phyloP scores from a whole-genome alignment of 2,797 vertebrate genomes.

The Decapterus maruadsi region DNA sequence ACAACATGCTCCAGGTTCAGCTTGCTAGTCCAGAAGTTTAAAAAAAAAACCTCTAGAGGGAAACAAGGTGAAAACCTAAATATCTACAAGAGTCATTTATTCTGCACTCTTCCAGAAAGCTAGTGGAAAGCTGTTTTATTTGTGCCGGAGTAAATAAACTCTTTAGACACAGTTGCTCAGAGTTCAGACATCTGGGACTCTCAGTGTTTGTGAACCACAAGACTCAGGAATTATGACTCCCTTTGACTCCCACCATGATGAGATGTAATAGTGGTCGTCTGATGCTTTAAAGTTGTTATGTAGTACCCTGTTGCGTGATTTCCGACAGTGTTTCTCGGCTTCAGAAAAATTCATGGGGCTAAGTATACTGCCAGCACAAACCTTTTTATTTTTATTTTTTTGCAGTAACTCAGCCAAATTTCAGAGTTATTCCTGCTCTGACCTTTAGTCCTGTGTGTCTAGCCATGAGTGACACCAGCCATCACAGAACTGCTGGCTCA shows the following conservation, averaged over 20 bases:
- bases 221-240: neutral
- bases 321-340: neutral
- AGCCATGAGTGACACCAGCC: conserved; percentile 56
- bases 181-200: conserved; percentile 8
- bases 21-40: conserved; percentile 10
- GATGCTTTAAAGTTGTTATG: neutral
- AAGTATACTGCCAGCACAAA: neutral
- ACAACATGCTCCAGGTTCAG: conserved; percentile 9
- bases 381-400: neutral
- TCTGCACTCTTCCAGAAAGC: neutral
- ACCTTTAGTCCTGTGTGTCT: conserved; percentile 63
- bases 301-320: neutral
- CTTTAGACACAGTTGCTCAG: conserved; percentile 16
- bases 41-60: conserved; percentile 2
- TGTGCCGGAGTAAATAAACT: conserved; percentile 15
- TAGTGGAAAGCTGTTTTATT: conserved; percentile 3
- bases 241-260: neutral
- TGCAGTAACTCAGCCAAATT: conserved; percentile 17
- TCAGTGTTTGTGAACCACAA: conserved; percentile 2
- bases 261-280: neutral
- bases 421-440: conserved; percentile 30
- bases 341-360: neutral
- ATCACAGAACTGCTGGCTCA: conserved; percentile 64
- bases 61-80: conserved; percentile 12
- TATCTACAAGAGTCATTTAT: conserved; percentile 22